phyloP scores from a whole-genome alignment of 2,888 invertebrate species.

The Sphaerolaimus hirsutus region DNA sequence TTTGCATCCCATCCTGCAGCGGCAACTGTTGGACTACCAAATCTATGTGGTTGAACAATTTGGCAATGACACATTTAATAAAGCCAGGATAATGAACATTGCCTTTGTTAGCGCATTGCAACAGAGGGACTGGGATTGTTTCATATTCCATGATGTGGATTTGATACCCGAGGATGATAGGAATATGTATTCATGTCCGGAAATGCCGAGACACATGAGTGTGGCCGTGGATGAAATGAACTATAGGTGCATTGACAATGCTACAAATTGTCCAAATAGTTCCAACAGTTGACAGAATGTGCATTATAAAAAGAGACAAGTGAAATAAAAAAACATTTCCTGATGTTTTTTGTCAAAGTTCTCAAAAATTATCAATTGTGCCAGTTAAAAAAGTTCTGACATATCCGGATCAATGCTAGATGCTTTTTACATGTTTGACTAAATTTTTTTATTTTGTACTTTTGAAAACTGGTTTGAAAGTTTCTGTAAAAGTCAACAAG shows the following conservation, averaged over 20 bases:
- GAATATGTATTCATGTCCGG: slow-evolving; percentile 11
- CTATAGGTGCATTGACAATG: slow-evolving; percentile 6
- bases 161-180: slow-evolving; percentile 13
- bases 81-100: slow-evolving; percentile 26
- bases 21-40: slow-evolving; percentile 7
- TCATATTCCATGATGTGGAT: slow-evolving; percentile 24
- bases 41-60: slow-evolving; percentile 10
- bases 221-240: slow-evolving; percentile 11
- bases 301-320: too few species aligned
- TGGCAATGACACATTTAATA: slow-evolving; percentile 26
- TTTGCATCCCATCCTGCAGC: slow-evolving; percentile 8
- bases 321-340: too few species aligned
- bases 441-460: too few species aligned
- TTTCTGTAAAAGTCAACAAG: too few species aligned
- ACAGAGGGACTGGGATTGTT: slow-evolving; percentile 10
- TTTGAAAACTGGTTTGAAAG: too few species aligned
- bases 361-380: too few species aligned
- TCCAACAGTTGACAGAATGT: too few species aligned
- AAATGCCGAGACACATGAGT: slow-evolving; percentile 10
- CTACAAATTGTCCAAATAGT: too few species aligned
- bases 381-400: too few species aligned
- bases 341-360: too few species aligned
- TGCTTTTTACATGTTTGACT: too few species aligned
- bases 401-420: too few species aligned
- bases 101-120: slow-evolving; percentile 21